Evolutionary conservation across 2,113 vertebrate species (phyloP).

Genomic region (Ailuropoda melanoleuca): DNA sequence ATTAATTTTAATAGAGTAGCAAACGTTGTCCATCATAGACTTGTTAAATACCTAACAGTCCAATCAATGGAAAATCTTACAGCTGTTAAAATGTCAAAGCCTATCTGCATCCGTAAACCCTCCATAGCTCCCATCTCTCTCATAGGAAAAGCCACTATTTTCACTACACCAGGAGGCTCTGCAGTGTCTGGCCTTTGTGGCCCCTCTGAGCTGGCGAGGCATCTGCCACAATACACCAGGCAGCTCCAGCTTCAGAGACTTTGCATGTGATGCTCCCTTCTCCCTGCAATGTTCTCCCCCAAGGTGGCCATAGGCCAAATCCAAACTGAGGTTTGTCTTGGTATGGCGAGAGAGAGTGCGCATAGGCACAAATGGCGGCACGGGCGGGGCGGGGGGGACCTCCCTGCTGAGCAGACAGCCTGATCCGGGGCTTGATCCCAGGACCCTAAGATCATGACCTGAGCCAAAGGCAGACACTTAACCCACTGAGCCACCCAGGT

Average conservation of each 20-base stretch:
- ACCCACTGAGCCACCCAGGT: not conserved
- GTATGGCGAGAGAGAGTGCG: not conserved
- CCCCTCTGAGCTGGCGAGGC: not conserved
- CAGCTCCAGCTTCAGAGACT: not conserved
- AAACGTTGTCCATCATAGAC: not conserved
- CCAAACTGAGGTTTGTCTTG: not conserved
- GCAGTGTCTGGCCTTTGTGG: not conserved
- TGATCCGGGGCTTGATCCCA: not conserved
- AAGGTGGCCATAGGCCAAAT: accelerated
- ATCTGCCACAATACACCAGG: not conserved
- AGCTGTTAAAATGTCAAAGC: not conserved
- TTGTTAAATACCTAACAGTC: not conserved
- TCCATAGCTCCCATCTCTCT: not conserved
- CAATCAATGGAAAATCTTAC: not conserved
- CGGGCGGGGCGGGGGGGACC: not conserved
- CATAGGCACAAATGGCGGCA: not conserved
- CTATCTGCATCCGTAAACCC: not conserved
- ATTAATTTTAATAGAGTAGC: not conserved
- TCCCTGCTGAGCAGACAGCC: not conserved
- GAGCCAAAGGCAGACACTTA: not conserved
- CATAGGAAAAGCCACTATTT: not conserved
- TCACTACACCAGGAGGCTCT: not conserved
- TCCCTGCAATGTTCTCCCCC: not conserved
- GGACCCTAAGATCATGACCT: not conserved
- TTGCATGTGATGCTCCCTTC: not conserved